Evolutionary conservation across 1,140 invertebrate genomes (phyloP), one percentile per base, ranked within the genome.

Genomic region (Cydia splendana): DNA sequence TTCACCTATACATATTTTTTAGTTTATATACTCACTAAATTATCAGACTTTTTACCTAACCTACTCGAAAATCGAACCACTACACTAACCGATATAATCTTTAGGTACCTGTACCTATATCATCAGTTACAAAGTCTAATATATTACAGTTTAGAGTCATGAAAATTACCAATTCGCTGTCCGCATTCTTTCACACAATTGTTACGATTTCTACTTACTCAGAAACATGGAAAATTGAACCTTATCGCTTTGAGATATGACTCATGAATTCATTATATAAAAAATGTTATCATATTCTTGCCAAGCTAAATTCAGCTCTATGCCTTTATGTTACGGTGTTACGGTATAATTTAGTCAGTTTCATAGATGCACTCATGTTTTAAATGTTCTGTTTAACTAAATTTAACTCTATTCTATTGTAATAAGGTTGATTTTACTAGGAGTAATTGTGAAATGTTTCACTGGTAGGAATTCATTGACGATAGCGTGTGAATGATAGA

Each of bases 121-220:
- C 12, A 9, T 57, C n/a, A 57, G 6, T 18, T 2, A 1, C 7
- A 62, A 24, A 24, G 57, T 24, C 15, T 24, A 18, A 4, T 3
- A 53, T 57, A 24, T 24, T 62, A 18, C 18, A 5, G 5, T 62
- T 9, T 10, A n/a, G 18, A 48, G 12, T 48, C 18, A 6, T 62
- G 57, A 62, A 24, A 62, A 62, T 62, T 12, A 9, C 6, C 57
- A 12, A 62, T 62, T 62, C 57, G 4, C n/a, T 18, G 34, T 71
- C 67, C 67, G 67, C 67, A 71, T 71, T 71, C 65, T 38, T 69
- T 13, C 67, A 71, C 34, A 18, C 67, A 15, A 62, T 62, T 24
- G 20, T 53, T 53, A 38, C 67, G 67, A 71, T 71, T 71, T 71
- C 67, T 38, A 71, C 38, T 38, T 13, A 18, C 9, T 12, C 6